These are phyloP conservation scores for Danio kyathit DNA, from an alignment of 2,797 vertebrate genomes.

Conservation along the genomic window DNA sequence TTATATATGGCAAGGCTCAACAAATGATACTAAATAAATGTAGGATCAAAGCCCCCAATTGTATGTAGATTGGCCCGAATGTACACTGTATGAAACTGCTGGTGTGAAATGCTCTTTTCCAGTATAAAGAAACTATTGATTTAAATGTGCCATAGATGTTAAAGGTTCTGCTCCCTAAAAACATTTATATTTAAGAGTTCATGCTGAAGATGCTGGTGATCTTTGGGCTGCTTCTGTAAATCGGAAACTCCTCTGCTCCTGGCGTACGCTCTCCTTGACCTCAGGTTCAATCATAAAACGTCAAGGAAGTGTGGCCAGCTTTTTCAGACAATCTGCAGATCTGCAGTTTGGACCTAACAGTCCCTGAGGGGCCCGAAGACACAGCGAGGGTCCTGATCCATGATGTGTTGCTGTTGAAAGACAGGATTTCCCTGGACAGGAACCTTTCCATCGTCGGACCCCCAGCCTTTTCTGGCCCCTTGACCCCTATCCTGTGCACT, in stretches of 20 bases:
- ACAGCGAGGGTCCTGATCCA: constrained; percentile 40
- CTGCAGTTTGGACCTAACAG: not conserved
- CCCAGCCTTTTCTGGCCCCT: constrained; percentile 29
- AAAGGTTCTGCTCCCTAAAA: not conserved
- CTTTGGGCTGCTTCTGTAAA: not conserved
- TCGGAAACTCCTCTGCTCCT: not conserved
- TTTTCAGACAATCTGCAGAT: not conserved
- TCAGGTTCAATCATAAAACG: constrained; percentile 2
- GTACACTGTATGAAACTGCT: too few species aligned
- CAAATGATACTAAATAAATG: too few species aligned
- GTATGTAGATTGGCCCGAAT: too few species aligned
- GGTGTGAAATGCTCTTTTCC: not conserved
- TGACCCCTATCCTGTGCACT: constrained; percentile 68
- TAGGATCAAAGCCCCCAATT: too few species aligned
- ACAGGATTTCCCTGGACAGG: constrained; percentile 82
- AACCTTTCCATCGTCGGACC: constrained; percentile 64
- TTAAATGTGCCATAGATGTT: not conserved
- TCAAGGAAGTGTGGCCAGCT: constrained; percentile 28
- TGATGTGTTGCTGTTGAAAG: constrained; percentile 69
- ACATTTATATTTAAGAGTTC: not conserved
- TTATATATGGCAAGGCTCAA: too few species aligned
- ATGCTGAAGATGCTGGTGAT: constrained; percentile 22
- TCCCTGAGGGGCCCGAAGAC: constrained; percentile 48
- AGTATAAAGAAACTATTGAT: not conserved
- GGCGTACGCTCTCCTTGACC: constrained; percentile 3